These are phyloP conservation scores for Coenonympha glycerion DNA, from an alignment of 2,888 invertebrate genomes.

Conservation along the genomic window DNA sequence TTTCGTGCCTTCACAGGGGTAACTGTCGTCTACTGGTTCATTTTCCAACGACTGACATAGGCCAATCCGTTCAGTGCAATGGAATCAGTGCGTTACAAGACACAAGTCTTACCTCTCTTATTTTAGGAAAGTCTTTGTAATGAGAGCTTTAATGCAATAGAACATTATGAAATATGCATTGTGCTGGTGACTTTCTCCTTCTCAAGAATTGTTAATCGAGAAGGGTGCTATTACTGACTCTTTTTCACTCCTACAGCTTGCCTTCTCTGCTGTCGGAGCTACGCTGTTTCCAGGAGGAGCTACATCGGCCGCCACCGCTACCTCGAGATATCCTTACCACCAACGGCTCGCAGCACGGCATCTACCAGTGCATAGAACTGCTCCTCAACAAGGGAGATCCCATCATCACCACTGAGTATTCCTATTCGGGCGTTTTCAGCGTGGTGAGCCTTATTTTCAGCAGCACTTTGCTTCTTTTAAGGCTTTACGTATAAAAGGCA, in stretches of 20 bases:
- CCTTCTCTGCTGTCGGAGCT: conserved; percentile 76
- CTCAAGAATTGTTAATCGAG: not conserved
- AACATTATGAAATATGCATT: too few species aligned
- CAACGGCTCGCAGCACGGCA: conserved; percentile 85
- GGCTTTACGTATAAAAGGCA: not conserved
- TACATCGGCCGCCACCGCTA: conserved; percentile 80
- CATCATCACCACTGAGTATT: conserved; percentile 81
- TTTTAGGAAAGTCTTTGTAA: too few species aligned
- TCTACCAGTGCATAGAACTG: conserved; percentile 84
- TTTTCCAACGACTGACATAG: too few species aligned
- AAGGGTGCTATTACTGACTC: too few species aligned
- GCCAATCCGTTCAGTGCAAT: too few species aligned
- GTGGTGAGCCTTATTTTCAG: conserved; percentile 70
- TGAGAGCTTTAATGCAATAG: too few species aligned
- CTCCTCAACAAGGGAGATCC: conserved; percentile 81
- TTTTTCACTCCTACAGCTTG: conserved; percentile 58
- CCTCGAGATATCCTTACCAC: conserved; percentile 80
- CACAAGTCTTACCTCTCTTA: too few species aligned
- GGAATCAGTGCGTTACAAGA: too few species aligned
- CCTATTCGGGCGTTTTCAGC: conserved; percentile 82
- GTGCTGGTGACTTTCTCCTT: not conserved
- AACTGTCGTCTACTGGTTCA: too few species aligned
- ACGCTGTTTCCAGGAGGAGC: conserved; percentile 76
- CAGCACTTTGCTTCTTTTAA: too few species aligned
- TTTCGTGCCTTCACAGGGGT: too few species aligned